Conservation (phyloP, 2,113 vertebrate species). For the Bubo scandiacus region DNA sequence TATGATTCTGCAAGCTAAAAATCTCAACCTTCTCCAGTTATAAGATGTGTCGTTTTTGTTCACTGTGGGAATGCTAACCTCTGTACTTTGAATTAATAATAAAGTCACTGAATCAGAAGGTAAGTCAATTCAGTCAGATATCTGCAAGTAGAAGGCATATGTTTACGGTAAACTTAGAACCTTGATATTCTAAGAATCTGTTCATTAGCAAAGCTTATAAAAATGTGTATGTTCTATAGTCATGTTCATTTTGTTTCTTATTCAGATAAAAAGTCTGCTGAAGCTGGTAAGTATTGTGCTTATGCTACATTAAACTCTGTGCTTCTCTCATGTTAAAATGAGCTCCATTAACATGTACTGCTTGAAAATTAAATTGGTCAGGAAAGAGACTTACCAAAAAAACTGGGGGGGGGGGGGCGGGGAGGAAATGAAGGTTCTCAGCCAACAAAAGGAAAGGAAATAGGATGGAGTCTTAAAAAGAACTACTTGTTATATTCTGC, state of each 20-base stretch:
- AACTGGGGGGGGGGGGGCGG: accelerated
- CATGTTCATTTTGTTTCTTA: background rate
- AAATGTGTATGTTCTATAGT: background rate
- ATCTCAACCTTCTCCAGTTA: background rate
- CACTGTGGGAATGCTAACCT: background rate
- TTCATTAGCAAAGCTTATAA: background rate
- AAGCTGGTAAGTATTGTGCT: background rate
- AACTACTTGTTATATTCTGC: background rate
- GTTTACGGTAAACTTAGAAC: background rate
- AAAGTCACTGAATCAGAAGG: background rate
- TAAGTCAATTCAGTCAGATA: background rate
- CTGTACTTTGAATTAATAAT: background rate
- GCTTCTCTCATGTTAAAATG: background rate
- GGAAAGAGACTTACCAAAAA: background rate
- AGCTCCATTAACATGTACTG: background rate
- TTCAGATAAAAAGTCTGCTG: background rate
- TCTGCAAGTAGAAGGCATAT: background rate
- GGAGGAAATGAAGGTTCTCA: background rate
- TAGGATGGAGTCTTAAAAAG: background rate
- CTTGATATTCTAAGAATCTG: background rate
- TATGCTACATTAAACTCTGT: background rate
- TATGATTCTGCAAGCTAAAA: background rate
- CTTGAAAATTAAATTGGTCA: background rate
- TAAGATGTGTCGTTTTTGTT: background rate
- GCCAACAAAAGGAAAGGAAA: background rate